Evolutionary conservation across 2,888 invertebrate species (phyloP), one percentile per base, ranked within the genome.

Genomic region (Tenthredo scrophulariae): DNA sequence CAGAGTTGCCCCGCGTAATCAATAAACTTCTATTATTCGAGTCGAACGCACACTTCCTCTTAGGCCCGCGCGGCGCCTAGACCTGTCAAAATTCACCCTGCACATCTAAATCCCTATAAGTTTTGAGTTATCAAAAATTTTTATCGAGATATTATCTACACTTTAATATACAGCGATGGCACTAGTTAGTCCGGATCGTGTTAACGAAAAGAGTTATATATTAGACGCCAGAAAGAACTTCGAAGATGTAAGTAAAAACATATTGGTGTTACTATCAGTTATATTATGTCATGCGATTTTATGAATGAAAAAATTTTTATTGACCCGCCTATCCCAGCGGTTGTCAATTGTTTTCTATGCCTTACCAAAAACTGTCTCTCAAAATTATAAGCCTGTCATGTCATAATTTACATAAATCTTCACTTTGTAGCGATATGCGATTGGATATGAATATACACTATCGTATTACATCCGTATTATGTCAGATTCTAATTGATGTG

Each of bases 181-280:
- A 43, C 46, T 50, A 29, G 83, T 46, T 18, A 83, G 83, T 70
- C 85, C 85, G 37, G 85, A 85, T 50, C 85, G 85, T 29, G 75
- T 85, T 13, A 84, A 91, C 87, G 93, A 93, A 88, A 93, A 92
- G 86, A 93, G 93, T 87, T 92, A 93, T 87, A 93, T 93, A 85
- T 88, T 93, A 87, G 93, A 93, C 85, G 89, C 90, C n/a, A 88
- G 89, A 86, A 92, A 89, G 88, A 91, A 88, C 87, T 91, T 90
- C 87, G 92, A 92, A 84, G 92, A 92, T 85, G 92, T 92, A 87
- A 92, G 92, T 92, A 86, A 6, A 77, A 77, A 29, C 77, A 77
- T 77, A 77, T 77, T 77, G 77, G n/a, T 77, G 18, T 46, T 77
- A 40, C 43, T 40, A n/a, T 43, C 10, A 18, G 37, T 15, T 15